Base-by-base conservation (phyloP, 2,797 vertebrate genomes). In the Thripadectes ignobilis region DNA sequence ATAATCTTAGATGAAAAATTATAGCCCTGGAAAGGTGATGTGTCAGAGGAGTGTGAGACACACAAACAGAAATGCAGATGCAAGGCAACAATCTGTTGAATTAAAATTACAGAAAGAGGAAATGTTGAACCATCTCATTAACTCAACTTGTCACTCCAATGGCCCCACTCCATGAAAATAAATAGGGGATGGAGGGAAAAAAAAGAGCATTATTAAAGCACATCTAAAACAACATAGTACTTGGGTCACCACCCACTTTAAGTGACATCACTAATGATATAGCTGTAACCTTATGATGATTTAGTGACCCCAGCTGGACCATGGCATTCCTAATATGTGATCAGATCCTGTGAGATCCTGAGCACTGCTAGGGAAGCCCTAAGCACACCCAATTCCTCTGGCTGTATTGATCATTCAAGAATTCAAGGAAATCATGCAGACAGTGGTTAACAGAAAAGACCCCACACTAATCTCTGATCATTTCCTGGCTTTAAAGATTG, bases 1-100 rank as follows among this genome's bases (percentile, higher is more conserved):
- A 74, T 78, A 95, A 92, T 93, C 72, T 85, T 17, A 92, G 92
- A 94, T 90, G 89, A 96, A 96, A 97, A 97, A 96, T 96, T 83
- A 96, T 94, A 91, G 84, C 84, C 78, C 85, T 93, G 82, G 63
- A 96, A 97, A 97, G 92, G 91, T 95, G 89, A 94, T 82, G 74
- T 94, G 93, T 93, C 92, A 94, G 89, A 94, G 94, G 83, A 86
- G 48, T 22, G 13, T 51, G 77, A 96, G 91, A 82, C 0, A 7
- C 80, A 73, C 79, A 10, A 14, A 88, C 91, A 94, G 67, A 80
- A 86, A 75, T 72, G 34, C 90, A 95, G 85, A 94, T 88, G 80
- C 6, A 9, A 96, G 80, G 76, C 76, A 92, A 91, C 79, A 95
- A 90, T 94, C 76, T 87, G 77, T 83, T 89, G 93, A 95, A 93